Conservation (phyloP, 2,888 invertebrate genomes). For the Corythucha ciliata region DNA sequence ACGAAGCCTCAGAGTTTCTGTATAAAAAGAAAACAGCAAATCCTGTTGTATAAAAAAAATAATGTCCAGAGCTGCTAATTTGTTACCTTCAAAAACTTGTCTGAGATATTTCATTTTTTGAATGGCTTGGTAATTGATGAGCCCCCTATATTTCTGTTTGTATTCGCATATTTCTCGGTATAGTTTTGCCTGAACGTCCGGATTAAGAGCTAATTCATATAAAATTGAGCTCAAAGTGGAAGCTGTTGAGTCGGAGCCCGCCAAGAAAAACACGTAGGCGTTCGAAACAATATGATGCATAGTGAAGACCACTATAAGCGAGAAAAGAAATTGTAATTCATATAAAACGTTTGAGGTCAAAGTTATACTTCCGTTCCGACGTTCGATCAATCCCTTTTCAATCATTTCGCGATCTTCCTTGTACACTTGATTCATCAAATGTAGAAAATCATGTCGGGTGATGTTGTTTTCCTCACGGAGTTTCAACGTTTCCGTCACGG, state of each 20-base stretch:
- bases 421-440: too few species aligned
- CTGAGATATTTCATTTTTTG: constrained; percentile 47
- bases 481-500: too few species aligned
- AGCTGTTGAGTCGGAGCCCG: constrained; percentile 48
- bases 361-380: too few species aligned
- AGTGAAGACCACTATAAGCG: background rate
- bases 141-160: constrained; percentile 41
- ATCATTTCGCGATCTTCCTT: too few species aligned
- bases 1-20: constrained; percentile 30
- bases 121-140: constrained; percentile 45
- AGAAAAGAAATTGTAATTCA: too few species aligned
- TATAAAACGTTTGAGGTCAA: too few species aligned
- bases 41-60: background rate
- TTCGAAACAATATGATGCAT: constrained; percentile 36
- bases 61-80: too few species aligned
- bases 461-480: too few species aligned
- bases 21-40: background rate
- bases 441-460: too few species aligned
- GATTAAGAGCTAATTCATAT: constrained; percentile 48
- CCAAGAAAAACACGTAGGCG: constrained; percentile 45
- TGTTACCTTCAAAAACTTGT: constrained; percentile 45
- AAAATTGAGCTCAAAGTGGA: constrained; percentile 49
- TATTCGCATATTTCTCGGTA: constrained; percentile 44
- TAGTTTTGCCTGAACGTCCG: constrained; percentile 44
- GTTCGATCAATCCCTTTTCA: too few species aligned